These are phyloP conservation scores for Polydrusus tereticollis DNA, from an alignment of 2,888 invertebrate species.

Conservation along the genomic window DNA sequence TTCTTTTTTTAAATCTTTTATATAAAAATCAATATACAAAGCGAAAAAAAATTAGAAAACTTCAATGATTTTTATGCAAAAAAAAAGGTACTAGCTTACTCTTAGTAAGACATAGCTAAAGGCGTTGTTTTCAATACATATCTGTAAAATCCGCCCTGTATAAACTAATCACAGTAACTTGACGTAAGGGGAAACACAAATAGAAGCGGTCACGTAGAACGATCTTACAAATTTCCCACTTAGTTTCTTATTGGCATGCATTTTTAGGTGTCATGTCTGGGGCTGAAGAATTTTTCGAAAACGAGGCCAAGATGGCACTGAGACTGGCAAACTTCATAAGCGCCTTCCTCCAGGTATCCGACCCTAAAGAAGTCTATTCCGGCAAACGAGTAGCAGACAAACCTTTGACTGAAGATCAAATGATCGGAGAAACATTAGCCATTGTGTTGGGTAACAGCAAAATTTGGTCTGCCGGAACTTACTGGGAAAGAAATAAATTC, in stretches of 20 bases:
- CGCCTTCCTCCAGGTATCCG: slow-evolving; percentile 91
- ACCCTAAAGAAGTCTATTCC: slow-evolving; percentile 90
- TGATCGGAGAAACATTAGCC: slow-evolving; percentile 95
- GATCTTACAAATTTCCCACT: neutral
- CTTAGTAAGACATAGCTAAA: no score
- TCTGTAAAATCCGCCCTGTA: no score
- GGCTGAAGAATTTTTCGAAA: slow-evolving; percentile 89
- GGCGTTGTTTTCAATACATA: no score
- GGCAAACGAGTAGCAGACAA: slow-evolving; percentile 91
- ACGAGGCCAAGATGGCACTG: slow-evolving; percentile 97
- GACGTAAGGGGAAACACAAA: no score
- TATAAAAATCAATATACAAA: no score
- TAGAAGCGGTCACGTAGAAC: neutral
- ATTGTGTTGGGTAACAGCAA: slow-evolving; percentile 91
- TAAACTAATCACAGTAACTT: no score
- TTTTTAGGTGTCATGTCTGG: slow-evolving; percentile 80
- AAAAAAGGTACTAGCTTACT: no score
- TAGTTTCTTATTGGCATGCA: neutral
- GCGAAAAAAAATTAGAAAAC: no score
- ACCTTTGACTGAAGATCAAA: slow-evolving; percentile 93
- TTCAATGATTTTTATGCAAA: no score
- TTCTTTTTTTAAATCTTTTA: no score
- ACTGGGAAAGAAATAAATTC: slow-evolving; percentile 95
- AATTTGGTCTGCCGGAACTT: slow-evolving; percentile 92
- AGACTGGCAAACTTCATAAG: slow-evolving; percentile 96